phyloP scores from a whole-genome alignment of 2,888 invertebrate genomes.

The Strigamia crassipes region DNA sequence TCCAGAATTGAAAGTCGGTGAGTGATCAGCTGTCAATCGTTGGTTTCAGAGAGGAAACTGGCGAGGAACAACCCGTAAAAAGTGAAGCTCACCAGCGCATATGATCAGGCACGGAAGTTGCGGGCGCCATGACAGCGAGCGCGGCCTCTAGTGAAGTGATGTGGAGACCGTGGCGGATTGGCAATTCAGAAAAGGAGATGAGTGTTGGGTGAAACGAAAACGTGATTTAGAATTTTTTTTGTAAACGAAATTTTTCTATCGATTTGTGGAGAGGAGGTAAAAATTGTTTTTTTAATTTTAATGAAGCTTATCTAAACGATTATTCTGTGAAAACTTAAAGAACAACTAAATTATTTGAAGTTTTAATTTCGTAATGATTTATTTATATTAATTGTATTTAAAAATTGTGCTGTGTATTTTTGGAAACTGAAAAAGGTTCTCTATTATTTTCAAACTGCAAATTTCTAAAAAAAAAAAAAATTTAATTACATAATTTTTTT shows the following conservation, averaged over 20 bases:
- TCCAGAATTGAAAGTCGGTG: constrained; percentile 1
- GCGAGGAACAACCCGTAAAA: constrained; percentile 34
- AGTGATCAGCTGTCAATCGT: constrained; percentile 23
- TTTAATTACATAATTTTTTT: too few species aligned
- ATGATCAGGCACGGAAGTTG: constrained; percentile 37
- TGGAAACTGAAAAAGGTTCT: too few species aligned
- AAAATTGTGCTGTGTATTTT: too few species aligned
- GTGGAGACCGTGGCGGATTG: background rate
- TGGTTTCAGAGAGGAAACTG: constrained; percentile 5
- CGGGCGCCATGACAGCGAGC: constrained; percentile 27
- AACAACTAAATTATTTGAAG: background rate
- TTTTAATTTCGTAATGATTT: background rate
- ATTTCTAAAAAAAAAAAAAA: too few species aligned
- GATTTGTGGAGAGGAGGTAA: background rate
- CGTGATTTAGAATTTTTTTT: background rate
- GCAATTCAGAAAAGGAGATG: constrained; percentile 28
- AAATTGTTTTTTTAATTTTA: background rate
- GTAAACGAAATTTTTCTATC: background rate
- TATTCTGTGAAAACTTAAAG: background rate
- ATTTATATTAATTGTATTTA: too few species aligned
- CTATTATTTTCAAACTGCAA: too few species aligned
- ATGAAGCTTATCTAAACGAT: background rate
- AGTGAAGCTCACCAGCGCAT: constrained; percentile 34
- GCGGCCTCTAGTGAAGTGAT: constrained; percentile 16
- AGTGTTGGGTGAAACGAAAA: background rate